Evolutionary conservation across 1,140 invertebrate genomes (phyloP), one percentile per base, ranked within the genome.

Genomic region (Drosophila micromelanica): DNA sequence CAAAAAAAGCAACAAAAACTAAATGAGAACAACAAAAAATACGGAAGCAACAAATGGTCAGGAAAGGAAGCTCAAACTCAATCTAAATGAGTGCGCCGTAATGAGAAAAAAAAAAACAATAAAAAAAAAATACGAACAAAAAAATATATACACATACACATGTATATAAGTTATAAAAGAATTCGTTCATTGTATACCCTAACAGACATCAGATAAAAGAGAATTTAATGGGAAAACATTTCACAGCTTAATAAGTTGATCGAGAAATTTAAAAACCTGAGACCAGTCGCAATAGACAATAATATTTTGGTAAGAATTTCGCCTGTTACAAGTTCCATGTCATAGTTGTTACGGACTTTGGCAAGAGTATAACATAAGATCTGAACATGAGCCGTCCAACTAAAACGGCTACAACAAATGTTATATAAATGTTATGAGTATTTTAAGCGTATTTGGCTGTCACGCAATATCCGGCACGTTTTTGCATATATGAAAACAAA

Each of bases 391-490:
- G 52, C 56, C 27, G 65, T 76, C 71, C 74, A 74, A 64, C 73
- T 69, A 52, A 65, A 75, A 68, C 82, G 60, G 65, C 73, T 78
- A 86, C 61, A 76, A 73, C 72, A 62, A 73, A 75, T 80, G 76
- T 77, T 77, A 73, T 71, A 85, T 65, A 69, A 70, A 73, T 76
- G 56, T 79, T 78, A 64, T 76, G 78, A 54, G 78, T 73, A 72
- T 87, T 72, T 32, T 81, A 45, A 60, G 48, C 65, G 54, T 77
- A 70, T 73, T 76, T 61, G 17, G 62, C 35, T 73, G 76, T 87
- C 78, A 68, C 75, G 84, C 82, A 72, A 86, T 80, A 89, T 87
- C 84, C 84, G 84, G 81, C 82, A 89, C 79, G 84, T 89, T 89
- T 80, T 87, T 71, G 63, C 76, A 79, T 82, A 52, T 64, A 64